These are phyloP conservation scores for Pica pica DNA, from an alignment of 2,113 vertebrate species.

Conservation along the genomic window DNA sequence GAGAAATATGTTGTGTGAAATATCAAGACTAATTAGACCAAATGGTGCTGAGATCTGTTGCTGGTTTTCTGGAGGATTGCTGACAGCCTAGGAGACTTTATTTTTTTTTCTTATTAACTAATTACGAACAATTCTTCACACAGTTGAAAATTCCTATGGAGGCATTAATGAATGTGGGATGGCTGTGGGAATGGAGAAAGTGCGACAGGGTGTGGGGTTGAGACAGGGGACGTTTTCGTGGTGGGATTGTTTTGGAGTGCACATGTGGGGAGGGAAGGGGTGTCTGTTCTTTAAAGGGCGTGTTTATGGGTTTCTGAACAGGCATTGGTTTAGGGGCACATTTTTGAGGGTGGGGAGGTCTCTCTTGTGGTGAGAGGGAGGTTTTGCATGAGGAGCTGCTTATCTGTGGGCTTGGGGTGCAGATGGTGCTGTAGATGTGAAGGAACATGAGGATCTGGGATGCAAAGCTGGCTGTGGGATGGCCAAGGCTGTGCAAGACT, in stretches of 20 bases:
- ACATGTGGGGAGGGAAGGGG: background rate
- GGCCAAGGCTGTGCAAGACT: background rate
- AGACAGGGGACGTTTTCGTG: background rate
- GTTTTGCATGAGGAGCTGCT: background rate
- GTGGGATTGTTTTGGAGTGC: background rate
- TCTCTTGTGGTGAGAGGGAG: background rate
- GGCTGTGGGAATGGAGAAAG: background rate
- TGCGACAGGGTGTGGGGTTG: background rate
- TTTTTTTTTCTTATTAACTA: constrained; percentile 58
- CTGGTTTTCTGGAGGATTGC: constrained; percentile 61
- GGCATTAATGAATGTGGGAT: background rate
- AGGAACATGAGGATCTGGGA: background rate
- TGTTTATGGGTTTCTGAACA: background rate
- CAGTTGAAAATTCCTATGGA: background rate
- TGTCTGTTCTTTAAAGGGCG: rapidly evolving
- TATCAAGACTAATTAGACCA: constrained; percentile 77
- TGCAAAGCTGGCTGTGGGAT: background rate
- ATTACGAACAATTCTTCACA: constrained; percentile 37
- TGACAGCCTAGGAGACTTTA: constrained; percentile 57
- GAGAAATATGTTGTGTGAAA: constrained; percentile 75
- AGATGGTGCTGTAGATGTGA: background rate
- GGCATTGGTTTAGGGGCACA: rapidly evolving
- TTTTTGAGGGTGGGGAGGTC: background rate
- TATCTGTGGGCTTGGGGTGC: background rate
- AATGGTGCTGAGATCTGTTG: constrained; percentile 72